These are phyloP conservation scores for Drosophila mettleri DNA, from an alignment of 2,888 invertebrate genomes.

Conservation along the genomic window DNA sequence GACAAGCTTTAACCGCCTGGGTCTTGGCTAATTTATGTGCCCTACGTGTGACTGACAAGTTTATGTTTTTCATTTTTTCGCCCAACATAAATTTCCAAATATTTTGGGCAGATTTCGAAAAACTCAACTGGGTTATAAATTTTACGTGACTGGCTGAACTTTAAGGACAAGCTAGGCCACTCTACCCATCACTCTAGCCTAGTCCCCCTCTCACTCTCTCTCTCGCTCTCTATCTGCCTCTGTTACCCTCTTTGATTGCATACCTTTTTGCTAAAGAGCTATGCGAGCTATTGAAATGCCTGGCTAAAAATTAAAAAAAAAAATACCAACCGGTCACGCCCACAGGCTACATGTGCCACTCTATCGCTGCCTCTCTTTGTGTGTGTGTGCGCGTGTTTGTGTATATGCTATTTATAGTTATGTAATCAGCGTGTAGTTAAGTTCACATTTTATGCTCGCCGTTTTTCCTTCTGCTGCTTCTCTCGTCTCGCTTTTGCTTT, in stretches of 20 bases:
- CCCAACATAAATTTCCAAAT: constrained; percentile 52
- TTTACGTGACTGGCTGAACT: constrained; percentile 53
- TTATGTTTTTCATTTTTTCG: constrained; percentile 62
- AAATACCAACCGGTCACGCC: background rate
- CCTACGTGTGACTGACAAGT: constrained; percentile 76
- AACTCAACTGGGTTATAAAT: constrained; percentile 58
- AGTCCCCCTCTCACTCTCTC: background rate
- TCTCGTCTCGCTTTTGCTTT: constrained; percentile 47
- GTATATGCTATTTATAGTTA: constrained; percentile 63
- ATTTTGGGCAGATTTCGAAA: constrained; percentile 50
- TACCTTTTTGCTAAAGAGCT: background rate
- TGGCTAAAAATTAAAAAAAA: constrained; percentile 1
- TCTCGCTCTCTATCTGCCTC: background rate
- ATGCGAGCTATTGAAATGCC: constrained; percentile 6
- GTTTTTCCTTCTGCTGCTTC: constrained; percentile 27
- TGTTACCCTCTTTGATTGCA: background rate
- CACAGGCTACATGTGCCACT: too few species aligned
- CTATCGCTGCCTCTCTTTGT: background rate
- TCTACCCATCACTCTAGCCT: background rate
- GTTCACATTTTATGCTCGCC: constrained; percentile 42
- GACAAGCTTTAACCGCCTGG: constrained; percentile 14
- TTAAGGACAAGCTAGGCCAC: constrained; percentile 3
- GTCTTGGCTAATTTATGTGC: constrained; percentile 57
- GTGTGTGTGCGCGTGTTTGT: background rate
- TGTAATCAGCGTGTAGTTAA: constrained; percentile 57